phyloP scores from a whole-genome alignment of 2,113 vertebrate species.

The Malurus cyaneus region DNA sequence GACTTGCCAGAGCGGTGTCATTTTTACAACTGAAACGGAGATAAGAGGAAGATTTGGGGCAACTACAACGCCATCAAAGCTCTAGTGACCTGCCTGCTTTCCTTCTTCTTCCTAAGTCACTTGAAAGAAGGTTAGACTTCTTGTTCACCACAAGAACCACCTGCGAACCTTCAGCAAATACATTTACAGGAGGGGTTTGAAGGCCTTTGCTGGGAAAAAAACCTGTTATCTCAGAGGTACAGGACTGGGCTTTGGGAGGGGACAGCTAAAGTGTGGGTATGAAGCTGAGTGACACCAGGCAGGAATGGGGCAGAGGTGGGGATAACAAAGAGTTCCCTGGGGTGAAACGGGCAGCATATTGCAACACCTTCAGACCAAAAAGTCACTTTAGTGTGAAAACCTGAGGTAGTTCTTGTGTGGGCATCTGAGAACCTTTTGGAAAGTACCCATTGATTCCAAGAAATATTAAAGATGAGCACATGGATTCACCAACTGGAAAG shows the following conservation, averaged over 20 bases:
- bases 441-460: neutral
- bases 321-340: accelerated
- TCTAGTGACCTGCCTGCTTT: neutral
- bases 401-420: neutral
- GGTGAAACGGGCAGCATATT: neutral
- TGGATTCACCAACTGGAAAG: neutral
- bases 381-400: neutral
- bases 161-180: neutral
- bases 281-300: neutral
- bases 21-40: neutral
- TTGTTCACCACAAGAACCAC: neutral
- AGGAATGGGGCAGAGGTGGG: neutral
- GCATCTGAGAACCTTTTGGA: neutral
- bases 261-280: neutral
- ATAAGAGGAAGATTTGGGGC: neutral
- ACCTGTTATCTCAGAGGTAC: neutral
- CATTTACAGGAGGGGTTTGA: neutral
- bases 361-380: neutral
- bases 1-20: neutral
- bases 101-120: neutral
- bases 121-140: neutral
- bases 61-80: neutral
- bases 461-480: neutral
- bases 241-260: neutral
- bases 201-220: neutral